Base-by-base conservation (phyloP, 2,113 vertebrate species). In the Seriola rivoliana region DNA sequence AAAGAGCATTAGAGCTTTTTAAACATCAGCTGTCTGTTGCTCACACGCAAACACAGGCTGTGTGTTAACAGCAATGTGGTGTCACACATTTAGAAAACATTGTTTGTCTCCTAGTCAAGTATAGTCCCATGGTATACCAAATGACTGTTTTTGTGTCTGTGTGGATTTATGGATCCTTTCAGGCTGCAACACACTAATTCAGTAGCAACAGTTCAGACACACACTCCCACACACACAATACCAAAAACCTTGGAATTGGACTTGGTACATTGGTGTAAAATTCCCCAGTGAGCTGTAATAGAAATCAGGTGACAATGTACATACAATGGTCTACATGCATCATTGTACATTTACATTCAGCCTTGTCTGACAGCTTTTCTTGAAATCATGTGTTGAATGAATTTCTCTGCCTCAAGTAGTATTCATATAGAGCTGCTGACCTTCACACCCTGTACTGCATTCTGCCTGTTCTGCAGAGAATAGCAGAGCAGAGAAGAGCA, bases 1-100 rank as follows among this genome's bases (percentile, higher is more conserved):
- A 82, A 75, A 77, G 36, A 57, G 57, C 79, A 88, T 85, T 91
- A 78, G 69, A 76, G 79, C 81, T 79, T 75, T 78, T 85, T 82
- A 76, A 84, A 86, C 84, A 85, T 85, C 87, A 81, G 58, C 72
- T 68, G 82, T 82, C 81, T 75, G 55, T 64, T 13, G 34, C 65
- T 71, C 65, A 57, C 54, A 25, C 13, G 63, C 16, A 40, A 16
- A 62, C 36, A 55, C 9, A 50, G 36, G 63, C 21, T 69, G 62
- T 70, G 74, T 54, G 74, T 54, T 83, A 85, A 75, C 84, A 81
- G 66, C 65, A 55, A 58, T 84, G 64, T 75, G 54, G 70, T 73
- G 70, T 85, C 66, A 64, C n/a, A 32, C 57, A 74, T 75, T 87
- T 87, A 68, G 70, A 78, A 89, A 89, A 87, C 76, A 85, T 11